Evolutionary conservation across 1,140 invertebrate genomes (phyloP).

Genomic region (Atta colombica): DNA sequence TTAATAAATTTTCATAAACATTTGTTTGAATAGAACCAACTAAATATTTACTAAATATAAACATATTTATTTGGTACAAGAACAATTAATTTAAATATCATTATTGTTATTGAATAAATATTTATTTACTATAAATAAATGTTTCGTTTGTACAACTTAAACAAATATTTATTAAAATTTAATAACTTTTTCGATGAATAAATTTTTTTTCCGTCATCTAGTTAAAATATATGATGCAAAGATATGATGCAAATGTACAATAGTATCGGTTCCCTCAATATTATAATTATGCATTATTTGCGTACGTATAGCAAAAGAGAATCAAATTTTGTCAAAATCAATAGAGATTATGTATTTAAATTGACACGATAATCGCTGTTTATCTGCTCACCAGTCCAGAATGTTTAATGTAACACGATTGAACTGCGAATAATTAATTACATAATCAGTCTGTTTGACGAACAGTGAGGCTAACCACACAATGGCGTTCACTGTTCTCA

Average conservation of each 20-base stretch:
- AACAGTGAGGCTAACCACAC: constrained; percentile 40
- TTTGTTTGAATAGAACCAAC: too few species aligned
- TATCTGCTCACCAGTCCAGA: constrained; percentile 16
- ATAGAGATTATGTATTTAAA: constrained; percentile 55
- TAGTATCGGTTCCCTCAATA: neutral
- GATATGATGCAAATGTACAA: neutral
- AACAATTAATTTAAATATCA: too few species aligned
- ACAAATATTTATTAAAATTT: too few species aligned
- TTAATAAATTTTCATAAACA: too few species aligned
- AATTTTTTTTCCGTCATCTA: too few species aligned
- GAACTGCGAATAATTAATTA: constrained; percentile 59
- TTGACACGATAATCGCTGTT: constrained; percentile 43
- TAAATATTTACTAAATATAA: too few species aligned
- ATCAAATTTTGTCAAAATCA: constrained; percentile 27
- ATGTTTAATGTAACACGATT: constrained; percentile 45
- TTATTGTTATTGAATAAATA: too few species aligned
- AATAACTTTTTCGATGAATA: too few species aligned
- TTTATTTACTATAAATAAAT: too few species aligned
- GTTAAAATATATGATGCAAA: too few species aligned
- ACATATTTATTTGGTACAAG: too few species aligned
- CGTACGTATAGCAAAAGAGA: neutral
- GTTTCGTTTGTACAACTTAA: too few species aligned
- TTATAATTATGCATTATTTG: constrained; percentile 11
- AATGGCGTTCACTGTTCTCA: constrained; percentile 15
- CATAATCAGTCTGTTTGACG: constrained; percentile 56